Conservation (phyloP, 2,113 vertebrate species). For the Tachysurus vachellii region DNA sequence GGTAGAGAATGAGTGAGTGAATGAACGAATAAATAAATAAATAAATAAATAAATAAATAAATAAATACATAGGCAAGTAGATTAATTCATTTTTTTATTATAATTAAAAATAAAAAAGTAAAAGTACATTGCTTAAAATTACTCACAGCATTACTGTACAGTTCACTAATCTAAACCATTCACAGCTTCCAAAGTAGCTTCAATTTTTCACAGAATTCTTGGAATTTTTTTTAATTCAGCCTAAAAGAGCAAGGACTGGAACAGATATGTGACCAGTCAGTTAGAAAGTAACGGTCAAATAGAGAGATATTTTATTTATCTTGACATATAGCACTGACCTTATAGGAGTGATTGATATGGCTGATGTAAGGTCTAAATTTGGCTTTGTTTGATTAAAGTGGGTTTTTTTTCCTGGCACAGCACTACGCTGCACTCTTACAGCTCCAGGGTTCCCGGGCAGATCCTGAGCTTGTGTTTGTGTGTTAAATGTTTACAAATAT, state of each 20-base stretch:
- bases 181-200: not conserved
- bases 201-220: not conserved
- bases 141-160: not conserved
- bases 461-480: not conserved
- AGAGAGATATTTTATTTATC: not conserved
- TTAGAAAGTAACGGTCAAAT: not conserved
- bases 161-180: not conserved
- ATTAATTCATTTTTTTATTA: too few species aligned
- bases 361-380: conserved; percentile 2
- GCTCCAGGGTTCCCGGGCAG: not conserved
- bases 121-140: not conserved
- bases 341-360: conserved; percentile 6
- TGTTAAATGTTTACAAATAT: not conserved
- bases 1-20: too few species aligned
- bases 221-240: too few species aligned
- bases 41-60: too few species aligned
- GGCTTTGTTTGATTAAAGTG: conserved; percentile 16
- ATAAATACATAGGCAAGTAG: too few species aligned
- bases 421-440: not conserved
- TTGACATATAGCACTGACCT: not conserved
- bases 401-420: not conserved
- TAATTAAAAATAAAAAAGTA: too few species aligned
- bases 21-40: too few species aligned
- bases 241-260: not conserved
- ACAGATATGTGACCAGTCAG: not conserved